A percentile compares a stretch with the other conserved stretches of the same genome.
These are phyloP conservation scores for Terrapene triunguis DNA, from an alignment of 2,113 vertebrate genomes.

Conservation along the genomic window DNA sequence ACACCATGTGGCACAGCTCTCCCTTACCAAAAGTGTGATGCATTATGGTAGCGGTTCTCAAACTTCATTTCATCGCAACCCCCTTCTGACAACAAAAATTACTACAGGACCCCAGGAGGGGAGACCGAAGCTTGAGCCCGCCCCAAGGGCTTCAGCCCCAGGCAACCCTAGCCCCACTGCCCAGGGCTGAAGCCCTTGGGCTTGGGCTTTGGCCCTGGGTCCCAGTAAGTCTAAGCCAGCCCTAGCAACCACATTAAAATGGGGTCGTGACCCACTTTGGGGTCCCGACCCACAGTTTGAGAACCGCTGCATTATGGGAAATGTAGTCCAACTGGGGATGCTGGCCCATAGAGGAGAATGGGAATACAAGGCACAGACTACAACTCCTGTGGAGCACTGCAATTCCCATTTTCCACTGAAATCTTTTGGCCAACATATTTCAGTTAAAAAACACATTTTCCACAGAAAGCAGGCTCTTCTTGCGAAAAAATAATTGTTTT, in stretches of 20 bases:
- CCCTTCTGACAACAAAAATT: no score
- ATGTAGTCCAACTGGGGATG: not conserved
- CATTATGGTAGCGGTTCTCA: not conserved
- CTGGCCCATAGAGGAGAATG: not conserved
- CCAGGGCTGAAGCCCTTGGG: no score
- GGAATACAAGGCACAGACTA: not conserved
- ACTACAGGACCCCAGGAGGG: no score
- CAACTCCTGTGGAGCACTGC: not conserved
- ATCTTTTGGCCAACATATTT: not conserved
- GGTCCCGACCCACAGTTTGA: no score
- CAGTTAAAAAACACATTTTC: not conserved
- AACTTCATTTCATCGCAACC: no score
- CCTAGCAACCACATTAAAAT: no score
- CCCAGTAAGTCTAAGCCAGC: no score
- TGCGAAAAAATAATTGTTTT: not conserved
- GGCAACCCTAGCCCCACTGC: no score
- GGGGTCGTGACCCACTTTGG: no score
- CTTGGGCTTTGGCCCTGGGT: no score
- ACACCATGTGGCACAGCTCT: not conserved
- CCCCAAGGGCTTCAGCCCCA: no score
- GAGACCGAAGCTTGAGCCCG: no score
- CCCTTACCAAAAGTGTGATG: not conserved
- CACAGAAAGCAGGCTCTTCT: not conserved
- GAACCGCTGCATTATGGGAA: not conserved
- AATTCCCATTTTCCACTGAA: not conserved